These are phyloP conservation scores for Hydrophis major DNA, from an alignment of 2,797 vertebrate species.

Conservation along the genomic window DNA sequence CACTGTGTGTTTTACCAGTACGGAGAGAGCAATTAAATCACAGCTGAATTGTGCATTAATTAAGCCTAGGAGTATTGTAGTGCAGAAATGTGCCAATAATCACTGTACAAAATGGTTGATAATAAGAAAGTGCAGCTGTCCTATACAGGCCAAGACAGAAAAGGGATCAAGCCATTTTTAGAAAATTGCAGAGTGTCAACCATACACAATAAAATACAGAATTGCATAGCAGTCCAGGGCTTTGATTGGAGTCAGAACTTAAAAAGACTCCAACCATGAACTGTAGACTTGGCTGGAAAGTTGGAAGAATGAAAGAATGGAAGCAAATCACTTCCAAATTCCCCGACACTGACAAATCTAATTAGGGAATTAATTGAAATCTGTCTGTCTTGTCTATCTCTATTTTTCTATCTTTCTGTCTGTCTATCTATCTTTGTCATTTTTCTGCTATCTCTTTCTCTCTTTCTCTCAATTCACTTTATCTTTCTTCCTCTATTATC, in stretches of 20 bases:
- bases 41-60: not conserved
- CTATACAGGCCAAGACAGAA: not conserved
- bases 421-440: too few species aligned
- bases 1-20: accelerated
- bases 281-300: not conserved
- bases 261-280: not conserved
- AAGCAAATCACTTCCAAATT: not conserved
- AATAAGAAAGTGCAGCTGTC: not conserved
- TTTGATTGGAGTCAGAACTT: not conserved
- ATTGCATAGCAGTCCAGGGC: not conserved
- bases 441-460: too few species aligned
- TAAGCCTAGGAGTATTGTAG: not conserved
- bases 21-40: conserved; percentile 23
- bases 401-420: too few species aligned
- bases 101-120: not conserved
- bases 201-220: not conserved
- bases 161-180: not conserved
- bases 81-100: not conserved
- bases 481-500: too few species aligned
- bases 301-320: not conserved
- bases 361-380: too few species aligned
- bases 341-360: not conserved
- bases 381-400: too few species aligned
- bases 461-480: too few species aligned
- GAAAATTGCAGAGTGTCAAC: not conserved